Evolutionary conservation across 1,140 invertebrate species (phyloP).

Genomic region (Schlechtendalia chinensis): DNA sequence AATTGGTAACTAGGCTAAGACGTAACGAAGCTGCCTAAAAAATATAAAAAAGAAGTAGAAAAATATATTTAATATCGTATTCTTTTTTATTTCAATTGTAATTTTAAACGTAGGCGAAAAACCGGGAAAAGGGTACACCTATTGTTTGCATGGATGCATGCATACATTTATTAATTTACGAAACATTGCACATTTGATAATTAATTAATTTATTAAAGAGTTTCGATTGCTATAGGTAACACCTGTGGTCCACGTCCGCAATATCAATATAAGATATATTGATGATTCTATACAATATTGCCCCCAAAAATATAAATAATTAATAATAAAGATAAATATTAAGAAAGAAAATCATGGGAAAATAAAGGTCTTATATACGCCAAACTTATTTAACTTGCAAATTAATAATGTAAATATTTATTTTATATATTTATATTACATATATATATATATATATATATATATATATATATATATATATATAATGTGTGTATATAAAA

Average conservation of each 20-base stretch:
- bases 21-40: slow-evolving; percentile 50
- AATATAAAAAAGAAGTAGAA: slow-evolving; percentile 50
- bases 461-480: slow-evolving; percentile 24
- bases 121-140: slow-evolving; percentile 41
- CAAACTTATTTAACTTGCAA: slow-evolving; percentile 31
- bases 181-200: slow-evolving; percentile 48
- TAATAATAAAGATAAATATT: slow-evolving; percentile 34
- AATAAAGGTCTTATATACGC: slow-evolving; percentile 20
- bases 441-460: slow-evolving; percentile 2
- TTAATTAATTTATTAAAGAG: slow-evolving; percentile 33
- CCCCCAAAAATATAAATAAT: slow-evolving; percentile 44
- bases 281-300: slow-evolving; percentile 42
- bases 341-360: slow-evolving; percentile 30
- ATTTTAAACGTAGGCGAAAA: slow-evolving; percentile 39
- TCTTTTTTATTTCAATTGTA: slow-evolving; percentile 29
- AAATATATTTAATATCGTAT: slow-evolving; percentile 48
- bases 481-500: slow-evolving; percentile 33
- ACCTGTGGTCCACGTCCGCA: slow-evolving; percentile 49
- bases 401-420: slow-evolving; percentile 38
- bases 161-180: slow-evolving; percentile 44
- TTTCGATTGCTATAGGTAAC: slow-evolving; percentile 49
- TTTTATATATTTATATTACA: background rate
- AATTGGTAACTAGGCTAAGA: slow-evolving; percentile 50
- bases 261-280: slow-evolving; percentile 37
- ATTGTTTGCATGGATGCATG: slow-evolving; percentile 25